A percentile compares a stretch with the other conserved stretches of the same genome.
These are phyloP conservation scores for Struthio camelus DNA, from an alignment of 2,113 vertebrate genomes.

Conservation along the genomic window DNA sequence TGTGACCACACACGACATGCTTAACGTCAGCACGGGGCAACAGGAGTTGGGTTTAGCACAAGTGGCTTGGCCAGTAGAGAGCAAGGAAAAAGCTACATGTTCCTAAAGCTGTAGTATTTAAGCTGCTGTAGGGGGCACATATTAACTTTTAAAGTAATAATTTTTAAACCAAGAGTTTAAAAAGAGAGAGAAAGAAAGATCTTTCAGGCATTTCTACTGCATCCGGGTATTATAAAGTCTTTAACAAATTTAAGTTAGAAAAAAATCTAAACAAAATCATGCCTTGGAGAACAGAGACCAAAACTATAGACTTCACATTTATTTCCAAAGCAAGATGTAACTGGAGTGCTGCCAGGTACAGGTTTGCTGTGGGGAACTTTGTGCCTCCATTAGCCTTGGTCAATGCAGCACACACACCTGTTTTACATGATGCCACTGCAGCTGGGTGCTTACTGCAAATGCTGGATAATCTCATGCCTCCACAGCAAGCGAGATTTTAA, in stretches of 20 bases:
- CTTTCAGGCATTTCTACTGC: not conserved
- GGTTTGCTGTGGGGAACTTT: not conserved
- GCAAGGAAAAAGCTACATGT: not conserved
- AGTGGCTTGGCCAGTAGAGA: not conserved
- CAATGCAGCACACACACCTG: not conserved
- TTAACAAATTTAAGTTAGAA: not conserved
- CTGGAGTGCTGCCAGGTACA: not conserved
- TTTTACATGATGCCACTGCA: not conserved
- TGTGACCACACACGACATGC: not conserved
- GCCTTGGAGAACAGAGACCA: not conserved
- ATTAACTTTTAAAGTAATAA: not conserved
- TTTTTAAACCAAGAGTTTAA: not conserved
- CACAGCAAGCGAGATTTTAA: not conserved
- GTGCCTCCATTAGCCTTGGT: not conserved
- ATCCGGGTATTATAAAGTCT: not conserved
- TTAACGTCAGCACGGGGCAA: not conserved
- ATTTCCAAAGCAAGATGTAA: constrained; percentile 1
- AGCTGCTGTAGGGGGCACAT: not conserved
- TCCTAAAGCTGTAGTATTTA: not conserved
- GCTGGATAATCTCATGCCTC: not conserved
- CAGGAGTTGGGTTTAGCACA: not conserved
- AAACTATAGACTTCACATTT: not conserved
- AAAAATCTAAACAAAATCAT: not conserved
- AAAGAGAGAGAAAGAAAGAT: not conserved
- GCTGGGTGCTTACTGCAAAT: not conserved